phyloP scores from a whole-genome alignment of 2,797 vertebrate genomes.

The Tokudaia tokunoshimensis region DNA sequence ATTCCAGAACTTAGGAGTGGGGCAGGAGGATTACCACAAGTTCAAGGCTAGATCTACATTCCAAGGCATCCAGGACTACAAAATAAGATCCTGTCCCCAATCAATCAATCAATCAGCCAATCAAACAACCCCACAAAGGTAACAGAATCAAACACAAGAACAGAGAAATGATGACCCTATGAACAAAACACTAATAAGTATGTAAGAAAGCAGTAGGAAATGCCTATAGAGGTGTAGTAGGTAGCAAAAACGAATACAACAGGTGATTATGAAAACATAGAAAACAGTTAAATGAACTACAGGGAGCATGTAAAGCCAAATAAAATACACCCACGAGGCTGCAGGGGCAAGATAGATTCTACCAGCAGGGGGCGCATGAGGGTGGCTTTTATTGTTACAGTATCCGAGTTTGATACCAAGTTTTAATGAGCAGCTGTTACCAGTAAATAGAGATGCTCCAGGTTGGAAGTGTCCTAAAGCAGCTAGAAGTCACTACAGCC shows the following conservation, averaged over 20 bases:
- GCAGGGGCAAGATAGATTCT: background rate
- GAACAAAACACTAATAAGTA: background rate
- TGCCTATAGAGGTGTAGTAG: background rate
- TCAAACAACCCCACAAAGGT: background rate
- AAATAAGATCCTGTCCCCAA: background rate
- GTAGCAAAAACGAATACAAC: background rate
- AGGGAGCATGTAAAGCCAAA: background rate
- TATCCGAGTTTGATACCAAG: background rate
- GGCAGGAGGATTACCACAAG: background rate
- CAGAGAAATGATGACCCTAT: background rate
- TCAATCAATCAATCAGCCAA: background rate
- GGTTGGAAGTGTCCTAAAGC: background rate
- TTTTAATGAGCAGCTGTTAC: background rate
- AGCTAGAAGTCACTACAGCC: background rate
- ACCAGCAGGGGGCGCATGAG: slow-evolving; percentile 65
- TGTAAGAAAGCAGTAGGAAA: background rate
- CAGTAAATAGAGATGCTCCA: background rate
- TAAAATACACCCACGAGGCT: background rate
- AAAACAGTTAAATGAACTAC: background rate
- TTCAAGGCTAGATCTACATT: background rate
- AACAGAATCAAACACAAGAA: background rate
- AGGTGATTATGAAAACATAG: background rate
- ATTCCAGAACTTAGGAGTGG: background rate
- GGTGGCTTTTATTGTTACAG: background rate
- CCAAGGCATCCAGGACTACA: background rate